Conservation (phyloP, 2,797 vertebrate genomes). For the Parauchenoglanis punctatus region DNA sequence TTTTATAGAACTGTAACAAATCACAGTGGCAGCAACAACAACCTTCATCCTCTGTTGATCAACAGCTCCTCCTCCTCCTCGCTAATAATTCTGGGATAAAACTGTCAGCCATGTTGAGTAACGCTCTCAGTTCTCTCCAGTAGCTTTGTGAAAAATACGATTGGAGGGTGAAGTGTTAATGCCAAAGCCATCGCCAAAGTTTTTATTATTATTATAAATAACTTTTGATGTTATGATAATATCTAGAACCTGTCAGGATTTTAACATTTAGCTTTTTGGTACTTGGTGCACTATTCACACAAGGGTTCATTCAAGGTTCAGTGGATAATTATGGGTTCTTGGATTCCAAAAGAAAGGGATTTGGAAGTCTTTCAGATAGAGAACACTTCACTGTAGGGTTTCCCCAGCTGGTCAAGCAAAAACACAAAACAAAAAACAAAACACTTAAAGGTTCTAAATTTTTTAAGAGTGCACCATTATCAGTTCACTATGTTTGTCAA, state of each 20-base stretch:
- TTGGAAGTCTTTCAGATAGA: not conserved
- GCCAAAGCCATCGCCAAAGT: not conserved
- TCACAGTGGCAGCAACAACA: slow-evolving; percentile 45
- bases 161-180: not conserved
- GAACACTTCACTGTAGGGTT: not conserved
- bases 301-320: not conserved
- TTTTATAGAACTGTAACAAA: slow-evolving; percentile 51
- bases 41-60: slow-evolving; percentile 43
- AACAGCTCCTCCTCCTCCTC: slow-evolving; percentile 31
- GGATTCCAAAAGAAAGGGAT: not conserved
- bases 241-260: not conserved
- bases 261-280: not conserved
- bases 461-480: not conserved
- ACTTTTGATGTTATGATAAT: not conserved
- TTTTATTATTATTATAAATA: not conserved
- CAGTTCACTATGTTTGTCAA: not conserved
- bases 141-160: slow-evolving; percentile 5
- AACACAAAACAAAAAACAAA: not conserved
- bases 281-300: not conserved
- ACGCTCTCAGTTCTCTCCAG: not conserved
- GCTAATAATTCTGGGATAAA: slow-evolving; percentile 27
- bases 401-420: not conserved
- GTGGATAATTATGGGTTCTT: not conserved
- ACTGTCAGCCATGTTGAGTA: slow-evolving; percentile 26
- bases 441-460: not conserved